Evolutionary conservation across 2,888 invertebrate species (phyloP), one percentile per base, ranked within the genome.

Genomic region (Nemurella pictetii): DNA sequence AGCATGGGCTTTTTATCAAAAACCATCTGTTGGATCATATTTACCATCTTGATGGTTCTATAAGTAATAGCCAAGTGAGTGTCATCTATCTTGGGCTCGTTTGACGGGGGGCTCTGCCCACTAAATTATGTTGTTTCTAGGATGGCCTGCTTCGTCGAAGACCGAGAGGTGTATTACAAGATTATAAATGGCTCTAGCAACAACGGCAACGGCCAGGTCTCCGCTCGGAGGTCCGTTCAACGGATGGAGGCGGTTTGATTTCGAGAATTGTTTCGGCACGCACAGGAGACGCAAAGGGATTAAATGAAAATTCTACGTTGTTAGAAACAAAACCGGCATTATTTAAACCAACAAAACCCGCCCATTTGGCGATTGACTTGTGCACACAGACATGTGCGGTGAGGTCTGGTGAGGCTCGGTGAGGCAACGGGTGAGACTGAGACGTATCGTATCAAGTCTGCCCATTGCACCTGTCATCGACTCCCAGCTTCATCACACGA

Each of bases 251-350:
- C 75, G 75, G 75, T 75, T 26, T 9, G 28, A 75, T 27, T 75
- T 28, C 55, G 55, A 55, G 75, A 75, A 75, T 3, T 9, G 27
- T 75, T 36, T 75, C 75, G 80, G 80, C 80, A 81, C 80, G 80
- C 80, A 81, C 80, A 35, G 35, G n/a, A 78, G 28, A 29, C 78
- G 28, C 78, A 28, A 55, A 55, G 55, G n/a, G 55, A 55, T 78
- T 30, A 78, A 81, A 30, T 35, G 80, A 35, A 81, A 81, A 81
- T 81, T 36, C 80, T 81, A 81, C 35, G 80, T 81, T 81, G 35
- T 35, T 27, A 75, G 28, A 75, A 75, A 75, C 75, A 75, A 75
- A 81, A 81, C 80, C 32, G 25, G 35, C 80, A 81, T 80, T 80
- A 29, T 29, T 80, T 80, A 81, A 81, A 81, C 80, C 36, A 81